A percentile compares a stretch with the other conserved stretches of the same genome.
These are phyloP conservation scores for Morone saxatilis DNA, from an alignment of 2,113 vertebrate genomes.

Conservation along the genomic window DNA sequence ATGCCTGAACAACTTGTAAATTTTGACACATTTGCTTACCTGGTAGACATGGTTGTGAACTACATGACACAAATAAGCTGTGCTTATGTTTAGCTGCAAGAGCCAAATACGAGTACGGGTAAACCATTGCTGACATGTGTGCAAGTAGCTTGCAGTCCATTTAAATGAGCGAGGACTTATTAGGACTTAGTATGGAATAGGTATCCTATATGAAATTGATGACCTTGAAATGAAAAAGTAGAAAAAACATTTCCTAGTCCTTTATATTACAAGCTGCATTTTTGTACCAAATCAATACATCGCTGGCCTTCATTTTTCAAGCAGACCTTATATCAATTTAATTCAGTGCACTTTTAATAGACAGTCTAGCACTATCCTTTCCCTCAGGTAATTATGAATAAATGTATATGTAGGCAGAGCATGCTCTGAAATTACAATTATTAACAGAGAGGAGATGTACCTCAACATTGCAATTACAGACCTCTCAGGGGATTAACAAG, in stretches of 20 bases:
- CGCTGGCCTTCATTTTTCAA: constrained; percentile 51
- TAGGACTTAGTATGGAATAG: not conserved
- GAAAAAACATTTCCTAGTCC: not conserved
- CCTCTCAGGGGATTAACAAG: constrained; percentile 75
- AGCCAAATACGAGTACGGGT: constrained; percentile 10
- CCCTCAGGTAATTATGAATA: constrained; percentile 82
- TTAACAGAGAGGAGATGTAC: constrained; percentile 75
- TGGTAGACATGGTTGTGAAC: constrained; percentile 35
- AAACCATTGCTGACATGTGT: constrained; percentile 6
- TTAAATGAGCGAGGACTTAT: not conserved
- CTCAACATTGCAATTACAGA: constrained; percentile 78
- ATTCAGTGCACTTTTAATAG: constrained; percentile 75
- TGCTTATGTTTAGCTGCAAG: constrained; percentile 23
- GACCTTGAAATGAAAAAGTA: constrained; percentile 7
- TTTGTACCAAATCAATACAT: constrained; percentile 50
- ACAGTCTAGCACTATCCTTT: constrained; percentile 55
- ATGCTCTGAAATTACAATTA: constrained; percentile 80
- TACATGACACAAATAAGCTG: constrained; percentile 34
- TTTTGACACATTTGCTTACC: constrained; percentile 66
- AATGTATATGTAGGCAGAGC: constrained; percentile 78
- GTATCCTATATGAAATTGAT: not conserved
- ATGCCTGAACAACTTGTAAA: constrained; percentile 55
- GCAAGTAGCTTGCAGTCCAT: not conserved
- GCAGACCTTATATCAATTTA: constrained; percentile 60
- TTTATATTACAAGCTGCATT: not conserved